Evolutionary conservation across 2,797 vertebrate genomes (phyloP).

Genomic region (Phalloptychus januarius): DNA sequence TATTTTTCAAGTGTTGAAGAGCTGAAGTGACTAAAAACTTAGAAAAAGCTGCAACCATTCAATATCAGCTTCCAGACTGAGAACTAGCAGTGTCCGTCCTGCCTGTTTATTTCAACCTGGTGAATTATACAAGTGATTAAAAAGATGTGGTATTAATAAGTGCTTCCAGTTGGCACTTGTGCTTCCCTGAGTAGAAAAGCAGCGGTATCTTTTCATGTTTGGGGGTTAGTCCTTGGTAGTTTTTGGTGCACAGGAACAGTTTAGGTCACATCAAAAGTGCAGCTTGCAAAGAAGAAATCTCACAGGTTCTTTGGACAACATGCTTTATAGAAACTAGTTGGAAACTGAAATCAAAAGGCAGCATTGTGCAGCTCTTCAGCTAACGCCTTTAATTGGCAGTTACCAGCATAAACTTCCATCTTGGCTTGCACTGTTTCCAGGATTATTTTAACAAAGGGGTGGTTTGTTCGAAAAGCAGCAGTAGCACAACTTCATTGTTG

Average conservation of each 20-base stretch:
- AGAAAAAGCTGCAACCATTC: too few species aligned
- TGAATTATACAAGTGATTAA: background rate
- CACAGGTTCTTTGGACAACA: background rate
- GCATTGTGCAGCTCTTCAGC: background rate
- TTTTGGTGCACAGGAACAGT: background rate
- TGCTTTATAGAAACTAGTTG: background rate
- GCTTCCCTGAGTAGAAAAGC: constrained; percentile 31
- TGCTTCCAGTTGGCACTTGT: constrained; percentile 10
- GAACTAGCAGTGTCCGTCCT: constrained; percentile 1
- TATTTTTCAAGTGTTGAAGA: background rate
- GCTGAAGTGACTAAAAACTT: background rate
- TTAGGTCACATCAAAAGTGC: background rate
- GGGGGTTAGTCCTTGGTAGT: background rate
- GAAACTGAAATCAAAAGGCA: background rate
- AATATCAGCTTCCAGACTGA: too few species aligned
- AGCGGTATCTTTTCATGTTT: constrained; percentile 27
- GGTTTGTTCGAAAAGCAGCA: background rate
- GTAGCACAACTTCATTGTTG: background rate
- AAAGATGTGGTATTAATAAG: constrained; percentile 26
- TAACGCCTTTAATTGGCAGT: background rate
- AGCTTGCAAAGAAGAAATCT: background rate
- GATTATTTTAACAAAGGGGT: background rate
- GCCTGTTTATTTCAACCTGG: background rate
- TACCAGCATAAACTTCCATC: background rate
- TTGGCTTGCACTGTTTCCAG: background rate